Conservation (phyloP, 2,797 vertebrate species). For the Brachyrhaphis roseni region DNA sequence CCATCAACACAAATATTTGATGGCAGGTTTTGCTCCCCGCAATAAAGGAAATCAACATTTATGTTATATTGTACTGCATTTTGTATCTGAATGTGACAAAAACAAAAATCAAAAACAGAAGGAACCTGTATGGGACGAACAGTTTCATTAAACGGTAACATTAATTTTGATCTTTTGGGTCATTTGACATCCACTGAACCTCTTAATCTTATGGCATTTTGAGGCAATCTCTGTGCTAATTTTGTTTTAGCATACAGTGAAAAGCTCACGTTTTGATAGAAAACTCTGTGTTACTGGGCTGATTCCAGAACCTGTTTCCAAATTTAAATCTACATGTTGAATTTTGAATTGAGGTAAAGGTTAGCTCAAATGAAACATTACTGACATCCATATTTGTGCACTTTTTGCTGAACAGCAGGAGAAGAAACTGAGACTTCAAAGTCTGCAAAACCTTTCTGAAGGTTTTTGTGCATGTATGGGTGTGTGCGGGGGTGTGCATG, state of each 20-base stretch:
- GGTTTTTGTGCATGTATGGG: too few relatives aligned
- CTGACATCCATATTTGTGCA: not conserved
- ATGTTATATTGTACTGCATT: not conserved
- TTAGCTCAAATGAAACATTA: not conserved
- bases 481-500: fast-evolving
- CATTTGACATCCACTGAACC: not conserved
- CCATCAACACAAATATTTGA: not conserved
- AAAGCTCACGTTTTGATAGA: not conserved
- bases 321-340: not conserved
- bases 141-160: not conserved
- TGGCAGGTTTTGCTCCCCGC: not conserved
- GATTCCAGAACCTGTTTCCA: not conserved
- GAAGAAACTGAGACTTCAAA: not conserved
- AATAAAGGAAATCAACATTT: not conserved
- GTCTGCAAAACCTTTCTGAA: not conserved
- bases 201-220: not conserved
- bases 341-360: not conserved
- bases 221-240: not conserved
- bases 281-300: not conserved
- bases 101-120: not conserved
- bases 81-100: not conserved
- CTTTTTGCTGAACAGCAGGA: not conserved
- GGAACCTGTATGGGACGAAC: not conserved
- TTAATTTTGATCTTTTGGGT: not conserved
- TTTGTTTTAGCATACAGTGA: not conserved